Conservation (phyloP, 1,140 invertebrate species). For the Pollicipes pollicipes region DNA sequence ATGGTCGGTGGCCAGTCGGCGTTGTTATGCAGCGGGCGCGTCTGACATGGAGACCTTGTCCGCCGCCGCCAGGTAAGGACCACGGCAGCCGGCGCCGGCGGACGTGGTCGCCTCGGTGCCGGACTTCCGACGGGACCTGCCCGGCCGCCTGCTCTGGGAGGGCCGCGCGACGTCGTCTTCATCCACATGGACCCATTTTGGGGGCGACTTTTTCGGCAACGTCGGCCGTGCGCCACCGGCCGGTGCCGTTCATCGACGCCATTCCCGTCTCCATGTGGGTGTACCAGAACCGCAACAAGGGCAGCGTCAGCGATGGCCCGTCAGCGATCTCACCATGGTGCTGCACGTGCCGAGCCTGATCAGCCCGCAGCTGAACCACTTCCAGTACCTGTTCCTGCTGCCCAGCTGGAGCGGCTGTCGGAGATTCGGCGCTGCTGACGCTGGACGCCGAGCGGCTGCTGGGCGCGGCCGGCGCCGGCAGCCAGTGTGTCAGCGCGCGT, state of each 20-base stretch:
- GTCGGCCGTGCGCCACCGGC: conserved; percentile 41
- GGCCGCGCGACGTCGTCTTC: conserved; percentile 70
- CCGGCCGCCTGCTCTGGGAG: conserved; percentile 48
- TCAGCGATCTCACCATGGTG: conserved; percentile 35
- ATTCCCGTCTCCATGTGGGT: conserved; percentile 71
- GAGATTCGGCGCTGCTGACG: conserved; percentile 59
- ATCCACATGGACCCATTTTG: conserved; percentile 69
- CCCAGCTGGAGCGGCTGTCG: conserved; percentile 55
- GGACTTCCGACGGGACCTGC: conserved; percentile 10
- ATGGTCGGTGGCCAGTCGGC: too few relatives aligned
- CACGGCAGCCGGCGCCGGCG: not conserved
- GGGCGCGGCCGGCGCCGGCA: conserved; percentile 25
- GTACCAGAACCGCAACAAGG: conserved; percentile 22
- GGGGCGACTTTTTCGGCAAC: conserved; percentile 74
- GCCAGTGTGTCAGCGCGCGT: conserved; percentile 18
- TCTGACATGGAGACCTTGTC: not conserved
- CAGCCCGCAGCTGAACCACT: conserved; percentile 76
- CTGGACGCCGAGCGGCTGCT: conserved; percentile 55
- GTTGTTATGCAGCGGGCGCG: not conserved
- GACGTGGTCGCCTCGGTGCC: not conserved
- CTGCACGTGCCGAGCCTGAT: conserved; percentile 53
- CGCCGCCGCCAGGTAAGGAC: not conserved
- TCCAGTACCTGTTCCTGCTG: conserved; percentile 75
- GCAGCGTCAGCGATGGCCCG: not conserved
- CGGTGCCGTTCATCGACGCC: conserved; percentile 74